Percentiles rank a stretch among this genome's conserved stretches.
Conservation (phyloP, 2,888 invertebrate species). For the Drosophila conformis region DNA sequence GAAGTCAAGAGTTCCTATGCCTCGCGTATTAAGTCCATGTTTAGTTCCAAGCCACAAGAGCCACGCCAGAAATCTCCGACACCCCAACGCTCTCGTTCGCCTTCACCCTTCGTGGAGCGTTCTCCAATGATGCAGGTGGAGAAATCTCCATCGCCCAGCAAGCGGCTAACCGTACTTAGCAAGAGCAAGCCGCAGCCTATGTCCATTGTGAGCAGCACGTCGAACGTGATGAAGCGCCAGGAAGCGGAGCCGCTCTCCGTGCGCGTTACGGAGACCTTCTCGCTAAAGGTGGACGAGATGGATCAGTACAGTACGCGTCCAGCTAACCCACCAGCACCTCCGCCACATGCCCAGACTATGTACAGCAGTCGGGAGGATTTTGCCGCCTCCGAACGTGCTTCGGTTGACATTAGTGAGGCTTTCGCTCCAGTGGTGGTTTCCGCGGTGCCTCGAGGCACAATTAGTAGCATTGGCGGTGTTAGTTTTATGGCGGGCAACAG, state of each 20-base stretch:
- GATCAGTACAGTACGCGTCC: constrained; percentile 82
- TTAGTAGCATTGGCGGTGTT: constrained; percentile 53
- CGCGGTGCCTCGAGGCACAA: constrained; percentile 49
- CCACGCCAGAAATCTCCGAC: constrained; percentile 62
- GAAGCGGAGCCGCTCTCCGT: constrained; percentile 79
- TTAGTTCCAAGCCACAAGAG: constrained; percentile 64
- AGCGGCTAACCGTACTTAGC: constrained; percentile 70
- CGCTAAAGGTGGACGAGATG: constrained; percentile 84
- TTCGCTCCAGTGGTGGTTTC: constrained; percentile 80
- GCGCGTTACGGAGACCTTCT: constrained; percentile 83
- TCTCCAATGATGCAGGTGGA: constrained; percentile 54
- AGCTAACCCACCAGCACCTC: constrained; percentile 58
- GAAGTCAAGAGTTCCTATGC: constrained; percentile 81
- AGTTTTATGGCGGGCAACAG: constrained; percentile 80
- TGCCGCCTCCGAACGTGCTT: constrained; percentile 62
- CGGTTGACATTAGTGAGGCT: constrained; percentile 73
- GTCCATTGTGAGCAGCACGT: constrained; percentile 69
- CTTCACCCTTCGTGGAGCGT: constrained; percentile 59
- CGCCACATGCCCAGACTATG: constrained; percentile 66
- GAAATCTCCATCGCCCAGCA: constrained; percentile 70
- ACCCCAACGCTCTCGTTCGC: constrained; percentile 59
- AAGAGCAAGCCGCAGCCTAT: constrained; percentile 69
- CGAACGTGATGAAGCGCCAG: constrained; percentile 67
- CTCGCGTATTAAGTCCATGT: constrained; percentile 82
- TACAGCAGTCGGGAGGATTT: constrained; percentile 81